Evolutionary conservation across 2,113 vertebrate genomes (phyloP).

Genomic region (Chunga burmeisteri): DNA sequence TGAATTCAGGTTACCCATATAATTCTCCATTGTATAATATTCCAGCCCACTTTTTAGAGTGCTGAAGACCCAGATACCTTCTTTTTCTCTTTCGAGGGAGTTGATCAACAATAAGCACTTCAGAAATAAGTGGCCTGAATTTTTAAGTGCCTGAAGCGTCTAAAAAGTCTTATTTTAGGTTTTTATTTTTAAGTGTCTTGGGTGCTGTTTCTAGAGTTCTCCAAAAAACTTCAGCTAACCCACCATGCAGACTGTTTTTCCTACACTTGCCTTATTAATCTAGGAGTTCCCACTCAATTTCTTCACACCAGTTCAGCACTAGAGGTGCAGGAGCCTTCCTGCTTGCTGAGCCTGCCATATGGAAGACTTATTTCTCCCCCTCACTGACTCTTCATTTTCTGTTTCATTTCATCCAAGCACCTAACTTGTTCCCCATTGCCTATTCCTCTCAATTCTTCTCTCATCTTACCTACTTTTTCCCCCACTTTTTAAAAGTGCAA

Average conservation of each 20-base stretch:
- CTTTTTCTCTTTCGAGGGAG: not conserved
- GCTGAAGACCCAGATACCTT: not conserved
- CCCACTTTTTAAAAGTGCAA: not conserved
- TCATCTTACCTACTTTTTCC: not conserved
- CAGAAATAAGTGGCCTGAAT: slow-evolving; percentile 38
- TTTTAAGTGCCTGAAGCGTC: slow-evolving; percentile 23
- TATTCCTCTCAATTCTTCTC: not conserved
- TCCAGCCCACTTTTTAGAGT: not conserved
- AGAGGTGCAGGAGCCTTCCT: slow-evolving; percentile 29
- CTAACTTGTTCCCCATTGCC: not conserved
- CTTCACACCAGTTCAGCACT: slow-evolving; percentile 45
- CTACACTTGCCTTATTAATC: slow-evolving; percentile 46
- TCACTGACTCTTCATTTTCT: not conserved
- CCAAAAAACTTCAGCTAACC: slow-evolving; percentile 32
- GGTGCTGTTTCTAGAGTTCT: slow-evolving; percentile 24
- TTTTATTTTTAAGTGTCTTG: slow-evolving; percentile 33
- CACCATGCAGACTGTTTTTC: slow-evolving; percentile 62
- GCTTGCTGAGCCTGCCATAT: slow-evolving; percentile 57
- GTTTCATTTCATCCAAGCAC: not conserved
- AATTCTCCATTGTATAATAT: not conserved
- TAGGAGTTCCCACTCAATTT: slow-evolving; percentile 52
- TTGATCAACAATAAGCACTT: slow-evolving; percentile 6
- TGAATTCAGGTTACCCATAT: not conserved
- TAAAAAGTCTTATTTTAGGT: slow-evolving; percentile 23
- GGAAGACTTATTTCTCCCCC: slow-evolving; percentile 21